Evolutionary conservation across 2,113 vertebrate species (phyloP).

Genomic region (Nerophis ophidion): DNA sequence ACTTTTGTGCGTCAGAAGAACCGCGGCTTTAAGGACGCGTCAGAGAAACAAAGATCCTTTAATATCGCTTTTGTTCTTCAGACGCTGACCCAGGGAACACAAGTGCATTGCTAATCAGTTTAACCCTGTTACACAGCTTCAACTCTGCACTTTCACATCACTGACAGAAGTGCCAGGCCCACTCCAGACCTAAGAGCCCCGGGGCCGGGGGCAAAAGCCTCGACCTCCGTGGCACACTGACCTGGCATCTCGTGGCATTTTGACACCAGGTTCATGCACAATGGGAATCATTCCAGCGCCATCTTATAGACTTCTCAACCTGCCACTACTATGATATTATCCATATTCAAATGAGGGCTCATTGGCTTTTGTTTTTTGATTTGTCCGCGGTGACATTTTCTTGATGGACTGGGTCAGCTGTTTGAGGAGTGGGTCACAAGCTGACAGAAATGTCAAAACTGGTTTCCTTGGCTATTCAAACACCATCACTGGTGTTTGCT

Average conservation of each 20-base stretch:
- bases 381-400: conserved; percentile 69
- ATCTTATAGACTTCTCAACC: conserved; percentile 67
- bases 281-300: conserved; percentile 63
- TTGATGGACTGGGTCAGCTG: conserved; percentile 70
- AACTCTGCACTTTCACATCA: conserved; percentile 67
- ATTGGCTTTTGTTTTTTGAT: conserved; percentile 71
- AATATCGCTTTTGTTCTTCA: conserved; percentile 74
- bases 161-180: conserved; percentile 72
- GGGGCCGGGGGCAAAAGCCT: conserved; percentile 69
- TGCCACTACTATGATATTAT: conserved; percentile 67
- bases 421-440: conserved; percentile 65
- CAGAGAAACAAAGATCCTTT: conserved; percentile 67
- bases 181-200: conserved; percentile 57
- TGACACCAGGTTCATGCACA: conserved; percentile 66
- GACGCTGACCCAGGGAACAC: conserved; percentile 67
- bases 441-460: conserved; percentile 72
- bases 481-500: conserved; percentile 42
- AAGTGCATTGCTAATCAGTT: conserved; percentile 77
- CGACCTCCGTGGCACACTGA: conserved; percentile 68
- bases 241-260: conserved; percentile 69
- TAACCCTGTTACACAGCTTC: conserved; percentile 63
- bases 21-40: conserved; percentile 53
- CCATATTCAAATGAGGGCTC: conserved; percentile 71
- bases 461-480: conserved; percentile 57
- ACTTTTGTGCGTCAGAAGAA: conserved; percentile 58